Base-by-base conservation (phyloP, 2,888 invertebrate species). In the Chorisops tibialis region DNA sequence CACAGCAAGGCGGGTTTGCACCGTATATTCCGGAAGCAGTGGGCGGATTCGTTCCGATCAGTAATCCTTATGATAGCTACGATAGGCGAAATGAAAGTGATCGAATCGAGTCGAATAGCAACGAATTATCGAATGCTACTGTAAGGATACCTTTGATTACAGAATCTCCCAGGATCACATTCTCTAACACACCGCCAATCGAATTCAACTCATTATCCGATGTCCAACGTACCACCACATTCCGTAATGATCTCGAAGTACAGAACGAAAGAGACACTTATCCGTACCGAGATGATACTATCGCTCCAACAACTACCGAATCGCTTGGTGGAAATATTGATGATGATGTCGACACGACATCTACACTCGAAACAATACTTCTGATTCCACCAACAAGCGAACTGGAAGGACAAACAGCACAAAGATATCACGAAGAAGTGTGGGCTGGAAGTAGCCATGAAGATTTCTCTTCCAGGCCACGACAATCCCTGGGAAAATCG, bases 1-100 rank as follows among this genome's bases (percentile, higher is more conserved):
- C 89, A 58, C 86, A 89, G 76, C 84, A 84, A 18, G 89, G 90
- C 14, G 91, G 91, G 2, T 92, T 92, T 72, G 79, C 86, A 12
- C 92, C 92, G 14, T 82, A 89, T 70, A 73, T 89, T 16, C 90
- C 91, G 1, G 85, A 85, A 39, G 82, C 83, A 52, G 68, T 84
- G 64, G 86, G 88, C 38, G 91, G 91, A 6, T 91, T 91, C 70
- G 83, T 82, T 72, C 91, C 91, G 0, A 85, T 87, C 18, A 73
- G 72, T 72, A 83, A 81, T 72, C 83, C 79, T 72, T 59, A 69
- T 76, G 62, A 72, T 74, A 41, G 22, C n/a, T 18, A 7, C 18
- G 12, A 21, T 24, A n/a, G 24, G 12, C 11, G n/a, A 24, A 35
- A 11, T 14, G 24, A 35, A 35, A 45, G 14, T 24, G 39, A 7